Percentiles rank a stretch among this genome's conserved stretches.
Conservation (phyloP, 2,113 vertebrate genomes). For the Hippocampus zosterae region DNA sequence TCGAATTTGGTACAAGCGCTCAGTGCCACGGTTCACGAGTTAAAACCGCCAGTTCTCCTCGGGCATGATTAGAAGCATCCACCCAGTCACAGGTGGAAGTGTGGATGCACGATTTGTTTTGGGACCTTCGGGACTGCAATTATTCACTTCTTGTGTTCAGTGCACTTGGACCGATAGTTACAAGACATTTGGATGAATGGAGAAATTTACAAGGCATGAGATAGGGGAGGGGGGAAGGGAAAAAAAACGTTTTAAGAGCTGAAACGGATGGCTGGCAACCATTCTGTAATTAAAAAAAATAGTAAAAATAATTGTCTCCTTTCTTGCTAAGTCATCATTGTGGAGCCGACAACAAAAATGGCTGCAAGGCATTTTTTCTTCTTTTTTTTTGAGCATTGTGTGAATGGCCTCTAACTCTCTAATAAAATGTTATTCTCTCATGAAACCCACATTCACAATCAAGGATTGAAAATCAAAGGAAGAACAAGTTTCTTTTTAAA, state of each 20-base stretch:
- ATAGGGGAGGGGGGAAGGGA: neutral
- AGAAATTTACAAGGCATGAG: neutral
- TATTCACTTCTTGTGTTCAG: neutral
- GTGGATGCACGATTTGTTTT: no score
- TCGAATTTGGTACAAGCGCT: constrained; percentile 3
- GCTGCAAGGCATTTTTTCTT: no score
- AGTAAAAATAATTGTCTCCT: neutral
- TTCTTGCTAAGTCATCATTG: neutral
- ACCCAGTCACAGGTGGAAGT: no score
- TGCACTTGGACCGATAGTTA: neutral
- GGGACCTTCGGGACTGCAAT: neutral
- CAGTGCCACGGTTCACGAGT: constrained; percentile 19
- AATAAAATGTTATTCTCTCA: no score
- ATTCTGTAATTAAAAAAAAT: neutral
- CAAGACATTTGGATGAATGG: neutral
- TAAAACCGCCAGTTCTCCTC: constrained; percentile 32
- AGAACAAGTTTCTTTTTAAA: no score
- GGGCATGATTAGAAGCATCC: constrained; percentile 32
- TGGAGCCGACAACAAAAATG: neutral
- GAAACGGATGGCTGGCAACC: neutral
- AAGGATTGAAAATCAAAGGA: no score
- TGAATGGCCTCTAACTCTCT: no score
- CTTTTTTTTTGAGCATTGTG: no score
- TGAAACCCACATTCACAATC: no score
- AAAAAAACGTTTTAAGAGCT: neutral